phyloP scores from a whole-genome alignment of 1,140 invertebrate species.

The Sitobion miscanthi region DNA sequence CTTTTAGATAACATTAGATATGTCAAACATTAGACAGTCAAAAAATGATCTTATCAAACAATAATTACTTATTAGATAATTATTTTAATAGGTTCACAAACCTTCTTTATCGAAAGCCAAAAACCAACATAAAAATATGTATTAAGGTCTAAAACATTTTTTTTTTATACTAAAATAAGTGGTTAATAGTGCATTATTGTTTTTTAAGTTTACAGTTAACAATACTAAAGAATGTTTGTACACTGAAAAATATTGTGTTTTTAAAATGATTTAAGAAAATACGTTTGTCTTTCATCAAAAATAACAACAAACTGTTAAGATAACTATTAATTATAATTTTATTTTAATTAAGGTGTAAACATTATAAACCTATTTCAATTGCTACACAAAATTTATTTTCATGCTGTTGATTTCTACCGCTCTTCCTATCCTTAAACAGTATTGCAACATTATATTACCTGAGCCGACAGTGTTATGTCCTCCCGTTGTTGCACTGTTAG shows the following conservation, averaged over 20 bases:
- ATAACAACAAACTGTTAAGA: not conserved
- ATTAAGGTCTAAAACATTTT: not conserved
- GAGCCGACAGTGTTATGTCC: slow-evolving; percentile 93
- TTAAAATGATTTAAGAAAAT: too few relatives aligned
- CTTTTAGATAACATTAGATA: too few relatives aligned
- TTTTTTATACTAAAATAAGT: not conserved
- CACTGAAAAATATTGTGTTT: too few relatives aligned
- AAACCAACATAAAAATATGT: not conserved
- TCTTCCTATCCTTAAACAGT: too few relatives aligned
- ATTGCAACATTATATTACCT: slow-evolving; percentile 63
- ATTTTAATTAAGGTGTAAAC: not conserved
- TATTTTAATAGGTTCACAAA: not conserved
- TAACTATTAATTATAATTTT: not conserved
- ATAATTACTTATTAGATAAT: not conserved
- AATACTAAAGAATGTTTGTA: not conserved
- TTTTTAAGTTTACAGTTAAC: not conserved
- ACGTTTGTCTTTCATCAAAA: not conserved
- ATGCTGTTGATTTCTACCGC: not conserved
- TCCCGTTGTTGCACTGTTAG: slow-evolving; percentile 90
- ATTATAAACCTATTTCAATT: too few relatives aligned
- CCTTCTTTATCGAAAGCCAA: not conserved
- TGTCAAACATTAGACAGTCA: not conserved
- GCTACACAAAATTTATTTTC: too few relatives aligned
- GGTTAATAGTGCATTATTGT: not conserved
- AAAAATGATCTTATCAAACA: not conserved